Base-by-base conservation (phyloP, 2,888 invertebrate genomes). In the Aproaerema taeniolella region DNA sequence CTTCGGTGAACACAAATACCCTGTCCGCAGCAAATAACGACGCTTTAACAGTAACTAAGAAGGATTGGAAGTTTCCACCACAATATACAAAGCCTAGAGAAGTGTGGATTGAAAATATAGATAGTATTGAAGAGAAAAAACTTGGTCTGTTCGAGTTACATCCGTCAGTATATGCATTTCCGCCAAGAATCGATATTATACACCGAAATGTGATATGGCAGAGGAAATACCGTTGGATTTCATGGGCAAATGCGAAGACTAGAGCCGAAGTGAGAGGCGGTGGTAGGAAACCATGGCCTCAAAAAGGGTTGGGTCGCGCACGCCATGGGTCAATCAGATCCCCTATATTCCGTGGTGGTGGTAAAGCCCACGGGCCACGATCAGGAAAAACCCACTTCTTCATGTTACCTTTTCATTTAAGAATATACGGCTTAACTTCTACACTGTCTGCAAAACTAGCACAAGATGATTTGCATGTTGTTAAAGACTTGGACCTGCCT, bases 271-370 rank as follows among this genome's bases (percentile, higher is more conserved):
- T 95, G 39, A 85, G 91, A 33, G 98, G 98, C 25, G 96, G 97
- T 38, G 96, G 96, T 0, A 88, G 89, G 15, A 99, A 99, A 61
- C 99, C 99, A 0, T 98, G 98, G 97, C 96, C 95, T 0, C 99
- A 99, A 68, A 99, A 99, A 80, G 97, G 97, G 13, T 66, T 89
- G 16, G 99, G 99, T 0, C 89, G 90, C 52, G 95, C 99, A 1
- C 90, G 99, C 30, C 98, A 98, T 66, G 97, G 98, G 9, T 96
- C 96, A 8, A 95, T 95, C 43, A 89, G 97, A 41, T 95, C 98
- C 1, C 98, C 98, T 0, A 67, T 97, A 1, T 98, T 92, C 79
- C 88, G 87, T 47, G 92, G 93, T 0, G 97, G 98, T 61, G 98
- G 97, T 31, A 68, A 92, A 31, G 90, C 91, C 3, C 95, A 97